phyloP scores from a whole-genome alignment of 2,113 vertebrate genomes.

The Hydrochoerus hydrochaeris region DNA sequence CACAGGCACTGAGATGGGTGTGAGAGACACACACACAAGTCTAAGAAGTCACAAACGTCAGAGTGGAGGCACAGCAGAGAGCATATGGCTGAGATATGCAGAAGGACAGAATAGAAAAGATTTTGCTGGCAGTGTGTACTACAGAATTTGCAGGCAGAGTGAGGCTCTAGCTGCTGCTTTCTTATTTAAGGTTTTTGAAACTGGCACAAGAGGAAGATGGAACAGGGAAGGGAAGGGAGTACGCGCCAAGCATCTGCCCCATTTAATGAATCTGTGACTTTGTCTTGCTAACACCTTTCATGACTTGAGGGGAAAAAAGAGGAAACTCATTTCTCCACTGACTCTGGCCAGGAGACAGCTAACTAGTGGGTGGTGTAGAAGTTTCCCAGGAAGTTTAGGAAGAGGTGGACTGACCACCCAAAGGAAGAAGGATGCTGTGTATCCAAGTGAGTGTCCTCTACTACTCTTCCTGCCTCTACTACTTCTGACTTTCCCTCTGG shows the following conservation, averaged over 20 bases:
- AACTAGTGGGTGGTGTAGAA: background rate
- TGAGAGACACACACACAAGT: background rate
- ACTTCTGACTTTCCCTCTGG: background rate
- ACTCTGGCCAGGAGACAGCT: background rate
- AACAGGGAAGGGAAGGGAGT: background rate
- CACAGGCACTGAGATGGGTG: background rate
- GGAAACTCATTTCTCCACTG: background rate
- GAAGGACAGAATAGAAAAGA: conserved; percentile 40
- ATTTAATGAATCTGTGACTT: conserved; percentile 34
- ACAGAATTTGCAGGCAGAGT: conserved; percentile 52
- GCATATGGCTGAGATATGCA: conserved; percentile 65
- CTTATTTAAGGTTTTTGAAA: conserved; percentile 55
- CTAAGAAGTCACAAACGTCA: conserved; percentile 49
- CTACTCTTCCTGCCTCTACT: background rate
- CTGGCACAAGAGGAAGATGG: conserved; percentile 30
- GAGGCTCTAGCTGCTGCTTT: conserved; percentile 39
- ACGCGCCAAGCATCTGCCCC: conserved; percentile 22
- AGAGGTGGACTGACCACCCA: background rate
- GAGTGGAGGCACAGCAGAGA: conserved; percentile 56
- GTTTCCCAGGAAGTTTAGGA: background rate
- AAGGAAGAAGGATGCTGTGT: background rate
- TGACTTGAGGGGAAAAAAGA: background rate
- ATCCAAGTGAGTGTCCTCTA: background rate
- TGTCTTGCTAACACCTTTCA: conserved; percentile 17
- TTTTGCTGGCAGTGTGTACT: conserved; percentile 57